A percentile compares a stretch with the other conserved stretches of the same genome.
Evolutionary conservation across 2,888 invertebrate species (phyloP).

Genomic region (Stictocephala bisonia): DNA sequence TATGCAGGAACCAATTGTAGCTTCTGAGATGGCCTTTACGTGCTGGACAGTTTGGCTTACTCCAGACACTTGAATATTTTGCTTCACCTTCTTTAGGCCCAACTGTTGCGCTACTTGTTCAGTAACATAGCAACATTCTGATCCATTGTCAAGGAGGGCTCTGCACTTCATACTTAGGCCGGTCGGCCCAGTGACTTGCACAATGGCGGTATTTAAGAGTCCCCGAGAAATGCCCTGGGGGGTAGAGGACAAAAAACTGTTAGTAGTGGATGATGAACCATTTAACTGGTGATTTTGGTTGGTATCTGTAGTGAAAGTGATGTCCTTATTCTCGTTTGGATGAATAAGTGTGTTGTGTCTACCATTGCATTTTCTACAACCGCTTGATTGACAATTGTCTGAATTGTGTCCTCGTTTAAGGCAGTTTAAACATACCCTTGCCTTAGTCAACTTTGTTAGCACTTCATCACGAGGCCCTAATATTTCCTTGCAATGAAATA

Average conservation of each 20-base stretch:
- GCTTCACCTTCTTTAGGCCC: not conserved
- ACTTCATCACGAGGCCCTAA: not conserved
- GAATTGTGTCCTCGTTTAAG: too few relatives aligned
- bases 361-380: too few relatives aligned
- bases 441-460: not conserved
- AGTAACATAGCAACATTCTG: constrained; percentile 4
- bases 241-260: not conserved
- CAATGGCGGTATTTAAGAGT: not conserved
- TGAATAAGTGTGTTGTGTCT: too few relatives aligned
- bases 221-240: not conserved
- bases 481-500: not conserved
- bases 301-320: too few relatives aligned
- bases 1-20: not conserved
- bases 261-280: too few relatives aligned
- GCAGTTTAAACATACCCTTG: too few relatives aligned
- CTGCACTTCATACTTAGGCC: not conserved
- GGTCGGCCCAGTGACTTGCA: not conserved
- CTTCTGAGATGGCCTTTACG: not conserved
- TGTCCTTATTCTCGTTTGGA: too few relatives aligned
- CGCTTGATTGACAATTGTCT: too few relatives aligned
- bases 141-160: constrained; percentile 7
- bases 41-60: not conserved
- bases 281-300: too few relatives aligned
- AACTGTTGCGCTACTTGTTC: constrained; percentile 3
- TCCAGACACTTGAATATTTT: constrained; percentile 19